These are phyloP conservation scores for Bradynema listronoti DNA, from an alignment of 1,140 invertebrate species.

Conservation along the genomic window DNA sequence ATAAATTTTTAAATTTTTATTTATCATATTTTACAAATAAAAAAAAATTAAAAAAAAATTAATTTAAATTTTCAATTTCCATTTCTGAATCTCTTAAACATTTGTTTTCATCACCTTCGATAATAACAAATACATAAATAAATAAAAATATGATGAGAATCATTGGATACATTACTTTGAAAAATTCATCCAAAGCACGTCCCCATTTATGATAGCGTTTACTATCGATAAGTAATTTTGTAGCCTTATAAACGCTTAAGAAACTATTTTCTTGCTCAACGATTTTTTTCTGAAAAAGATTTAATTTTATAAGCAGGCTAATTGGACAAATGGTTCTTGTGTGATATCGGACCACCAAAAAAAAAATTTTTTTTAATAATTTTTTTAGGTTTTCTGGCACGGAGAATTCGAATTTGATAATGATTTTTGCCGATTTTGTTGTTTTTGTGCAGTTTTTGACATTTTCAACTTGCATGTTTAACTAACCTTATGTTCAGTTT, in stretches of 20 bases:
- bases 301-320: not conserved
- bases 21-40: too few species aligned
- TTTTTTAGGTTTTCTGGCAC: too few species aligned
- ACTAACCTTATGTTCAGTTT: too few species aligned
- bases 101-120: conserved; percentile 51
- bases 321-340: not conserved
- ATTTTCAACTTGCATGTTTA: too few species aligned
- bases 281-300: conserved; percentile 34
- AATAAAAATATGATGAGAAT: conserved; percentile 54
- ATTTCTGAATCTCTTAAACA: conserved; percentile 43
- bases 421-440: too few species aligned
- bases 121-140: conserved; percentile 54
- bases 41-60: too few species aligned
- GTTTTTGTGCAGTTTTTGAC: too few species aligned
- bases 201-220: conserved; percentile 25
- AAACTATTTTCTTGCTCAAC: conserved; percentile 21
- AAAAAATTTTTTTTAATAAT: conserved; percentile 17
- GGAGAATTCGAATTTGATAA: too few species aligned
- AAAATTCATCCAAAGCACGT: conserved; percentile 37
- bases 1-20: too few species aligned
- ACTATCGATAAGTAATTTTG: conserved; percentile 25
- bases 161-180: conserved; percentile 54
- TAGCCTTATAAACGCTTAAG: conserved; percentile 32
- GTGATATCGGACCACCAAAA: not conserved
- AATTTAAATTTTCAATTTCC: too few species aligned